Evolutionary conservation across 2,888 invertebrate species (phyloP).

Genomic region (Leptopilina drosophilae): DNA sequence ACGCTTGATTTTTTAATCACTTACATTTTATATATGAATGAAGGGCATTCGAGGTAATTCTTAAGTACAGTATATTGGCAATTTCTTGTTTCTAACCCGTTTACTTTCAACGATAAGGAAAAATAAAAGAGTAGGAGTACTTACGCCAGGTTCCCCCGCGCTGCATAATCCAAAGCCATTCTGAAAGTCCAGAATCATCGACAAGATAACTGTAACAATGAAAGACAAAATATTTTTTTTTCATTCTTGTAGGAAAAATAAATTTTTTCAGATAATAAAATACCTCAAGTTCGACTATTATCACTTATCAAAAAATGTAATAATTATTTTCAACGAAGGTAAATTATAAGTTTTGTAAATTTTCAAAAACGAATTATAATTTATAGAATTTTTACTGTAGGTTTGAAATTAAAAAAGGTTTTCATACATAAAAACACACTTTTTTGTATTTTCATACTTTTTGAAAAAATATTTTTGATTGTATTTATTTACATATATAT

Average conservation of each 20-base stretch:
- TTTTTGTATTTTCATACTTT: background rate
- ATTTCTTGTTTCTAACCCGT: slow-evolving; percentile 29
- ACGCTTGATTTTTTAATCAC: background rate
- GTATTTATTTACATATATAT: background rate
- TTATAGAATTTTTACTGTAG: no score
- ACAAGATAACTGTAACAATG: slow-evolving; percentile 72
- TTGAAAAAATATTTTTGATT: background rate
- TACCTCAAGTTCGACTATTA: no score
- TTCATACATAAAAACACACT: background rate
- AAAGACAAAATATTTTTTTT: slow-evolving; percentile 24
- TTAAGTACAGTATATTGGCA: slow-evolving; percentile 31
- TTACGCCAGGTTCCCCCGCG: slow-evolving; percentile 77
- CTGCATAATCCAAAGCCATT: slow-evolving; percentile 75
- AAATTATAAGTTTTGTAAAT: no score
- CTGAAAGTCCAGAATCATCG: slow-evolving; percentile 70
- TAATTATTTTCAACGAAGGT: no score
- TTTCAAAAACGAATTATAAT: no score
- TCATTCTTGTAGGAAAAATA: background rate
- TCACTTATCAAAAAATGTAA: no score
- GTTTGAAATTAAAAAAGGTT: no score
- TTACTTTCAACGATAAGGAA: slow-evolving; percentile 42
- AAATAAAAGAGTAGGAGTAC: slow-evolving; percentile 55
- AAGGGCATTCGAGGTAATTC: slow-evolving; percentile 25
- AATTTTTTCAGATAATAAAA: background rate
- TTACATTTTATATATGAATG: slow-evolving; percentile 32